phyloP scores from a whole-genome alignment of 2,113 vertebrate genomes.

The Sporophila hypoxantha region DNA sequence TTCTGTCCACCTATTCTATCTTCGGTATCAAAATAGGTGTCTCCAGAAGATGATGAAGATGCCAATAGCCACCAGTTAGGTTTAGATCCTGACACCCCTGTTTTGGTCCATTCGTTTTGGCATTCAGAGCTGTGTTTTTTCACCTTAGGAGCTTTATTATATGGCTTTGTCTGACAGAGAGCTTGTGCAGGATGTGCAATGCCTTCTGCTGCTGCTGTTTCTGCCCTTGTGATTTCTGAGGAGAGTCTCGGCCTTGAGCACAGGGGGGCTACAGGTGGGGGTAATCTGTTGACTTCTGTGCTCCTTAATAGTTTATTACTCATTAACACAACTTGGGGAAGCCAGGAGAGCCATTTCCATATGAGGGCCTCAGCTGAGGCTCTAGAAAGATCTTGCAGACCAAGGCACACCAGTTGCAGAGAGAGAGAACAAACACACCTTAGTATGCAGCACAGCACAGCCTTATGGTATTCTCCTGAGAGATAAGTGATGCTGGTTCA shows the following conservation, averaged over 20 bases:
- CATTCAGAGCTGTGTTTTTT: neutral
- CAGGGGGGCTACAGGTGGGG: neutral
- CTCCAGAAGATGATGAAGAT: neutral
- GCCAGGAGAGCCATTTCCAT: neutral
- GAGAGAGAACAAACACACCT: conserved; percentile 12
- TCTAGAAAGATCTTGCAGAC: neutral
- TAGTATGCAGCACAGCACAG: conserved; percentile 52
- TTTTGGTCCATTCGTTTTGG: neutral
- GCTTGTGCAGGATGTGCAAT: neutral
- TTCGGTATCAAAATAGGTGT: neutral
- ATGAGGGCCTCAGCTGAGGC: neutral
- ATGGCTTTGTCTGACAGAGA: neutral
- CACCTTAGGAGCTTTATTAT: neutral
- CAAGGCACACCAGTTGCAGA: neutral
- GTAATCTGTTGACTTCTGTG: neutral
- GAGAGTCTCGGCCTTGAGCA: neutral
- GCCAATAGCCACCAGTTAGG: neutral
- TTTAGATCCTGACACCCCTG: neutral
- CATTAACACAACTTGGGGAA: neutral
- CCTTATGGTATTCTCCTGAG: conserved; percentile 44
- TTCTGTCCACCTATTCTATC: neutral
- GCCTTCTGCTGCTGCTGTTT: neutral
- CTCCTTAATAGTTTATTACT: neutral
- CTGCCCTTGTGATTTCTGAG: neutral
- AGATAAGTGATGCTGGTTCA: conserved; percentile 50